A percentile compares a stretch with the other conserved stretches of the same genome.
Evolutionary conservation across 2,797 vertebrate genomes (phyloP).

Genomic region (Peromyscus eremicus): DNA sequence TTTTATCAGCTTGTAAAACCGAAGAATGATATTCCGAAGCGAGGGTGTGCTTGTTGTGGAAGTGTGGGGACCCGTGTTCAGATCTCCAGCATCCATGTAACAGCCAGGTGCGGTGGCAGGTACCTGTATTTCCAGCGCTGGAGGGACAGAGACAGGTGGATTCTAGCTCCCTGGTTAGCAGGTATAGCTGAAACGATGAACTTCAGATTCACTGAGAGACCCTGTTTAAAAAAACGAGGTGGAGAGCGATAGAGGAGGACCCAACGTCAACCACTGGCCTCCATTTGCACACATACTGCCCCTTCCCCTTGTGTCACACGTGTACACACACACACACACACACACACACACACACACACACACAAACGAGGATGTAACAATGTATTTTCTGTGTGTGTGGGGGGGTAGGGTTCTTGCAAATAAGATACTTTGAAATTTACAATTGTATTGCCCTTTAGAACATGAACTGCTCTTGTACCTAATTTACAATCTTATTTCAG

Average conservation of each 20-base stretch:
- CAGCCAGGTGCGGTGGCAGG: neutral
- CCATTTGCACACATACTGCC: neutral
- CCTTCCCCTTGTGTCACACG: neutral
- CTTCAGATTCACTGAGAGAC: neutral
- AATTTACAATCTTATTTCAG: neutral
- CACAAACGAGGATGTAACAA: neutral
- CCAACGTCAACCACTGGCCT: neutral
- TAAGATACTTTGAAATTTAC: neutral
- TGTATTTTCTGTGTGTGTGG: neutral
- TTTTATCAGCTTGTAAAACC: neutral
- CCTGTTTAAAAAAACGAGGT: neutral
- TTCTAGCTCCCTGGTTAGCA: neutral
- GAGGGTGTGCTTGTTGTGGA: neutral
- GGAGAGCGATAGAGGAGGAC: neutral
- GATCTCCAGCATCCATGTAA: neutral
- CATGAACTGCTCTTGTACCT: neutral
- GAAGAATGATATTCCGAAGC: neutral
- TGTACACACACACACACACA: too few species aligned
- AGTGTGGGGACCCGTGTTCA: too few species aligned
- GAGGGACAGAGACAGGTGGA: neutral
- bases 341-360: neutral
- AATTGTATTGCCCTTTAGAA: neutral
- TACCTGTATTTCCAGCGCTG: neutral
- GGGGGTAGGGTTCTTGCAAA: neutral
- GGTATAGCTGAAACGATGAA: too few species aligned